Evolutionary conservation across 2,113 vertebrate genomes (phyloP).

Genomic region (Cygnus atratus): DNA sequence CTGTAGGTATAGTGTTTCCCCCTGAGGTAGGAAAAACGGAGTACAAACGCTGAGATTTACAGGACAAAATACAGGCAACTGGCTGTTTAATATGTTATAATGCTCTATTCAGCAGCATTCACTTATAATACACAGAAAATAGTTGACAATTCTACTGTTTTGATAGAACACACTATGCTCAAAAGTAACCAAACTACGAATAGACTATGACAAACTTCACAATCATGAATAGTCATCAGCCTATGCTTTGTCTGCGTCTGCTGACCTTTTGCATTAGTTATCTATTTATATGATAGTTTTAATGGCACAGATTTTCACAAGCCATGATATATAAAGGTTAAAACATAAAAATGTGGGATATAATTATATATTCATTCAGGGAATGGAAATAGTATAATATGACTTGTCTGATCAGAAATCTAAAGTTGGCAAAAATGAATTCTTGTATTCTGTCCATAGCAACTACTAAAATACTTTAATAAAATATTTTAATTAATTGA

Average conservation of each 20-base stretch:
- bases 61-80: neutral
- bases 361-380: neutral
- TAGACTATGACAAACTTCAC: neutral
- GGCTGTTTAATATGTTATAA: rapidly evolving
- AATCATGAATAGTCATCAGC: neutral
- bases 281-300: neutral
- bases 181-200: neutral
- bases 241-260: neutral
- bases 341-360: neutral
- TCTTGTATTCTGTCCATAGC: neutral
- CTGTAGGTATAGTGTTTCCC: neutral
- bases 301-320: neutral
- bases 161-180: neutral
- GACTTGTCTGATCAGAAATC: neutral
- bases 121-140: neutral
- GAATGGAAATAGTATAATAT: neutral
- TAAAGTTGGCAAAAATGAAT: neutral
- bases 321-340: neutral
- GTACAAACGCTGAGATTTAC: neutral
- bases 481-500: neutral
- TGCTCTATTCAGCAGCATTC: neutral
- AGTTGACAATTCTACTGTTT: neutral
- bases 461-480: neutral
- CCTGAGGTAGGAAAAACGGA: neutral
- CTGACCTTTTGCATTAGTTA: neutral